Evolutionary conservation across 2,797 vertebrate species (phyloP), one percentile per base, ranked within the genome.

Genomic region (Buceros bicornis): DNA sequence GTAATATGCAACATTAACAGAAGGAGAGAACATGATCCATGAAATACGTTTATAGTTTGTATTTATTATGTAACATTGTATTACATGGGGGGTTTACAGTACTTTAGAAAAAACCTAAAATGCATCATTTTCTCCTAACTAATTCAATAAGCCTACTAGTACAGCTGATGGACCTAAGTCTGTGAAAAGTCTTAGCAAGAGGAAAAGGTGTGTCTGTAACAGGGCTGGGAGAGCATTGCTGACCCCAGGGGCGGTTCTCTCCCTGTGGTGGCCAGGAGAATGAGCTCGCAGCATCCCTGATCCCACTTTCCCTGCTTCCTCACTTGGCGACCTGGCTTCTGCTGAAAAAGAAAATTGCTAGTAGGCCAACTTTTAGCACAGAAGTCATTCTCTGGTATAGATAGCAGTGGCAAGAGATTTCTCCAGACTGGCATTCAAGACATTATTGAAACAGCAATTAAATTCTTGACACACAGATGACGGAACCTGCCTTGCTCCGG

Each of bases 251-350:
- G 31, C 57, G 60, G 43, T 61, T 78, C 92, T 81, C 96, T 95
- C 96, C 97, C 97, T 37, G 97, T 98, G 94, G 95, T 95, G 97
- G 97, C 85, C 74, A 50, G 13, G 37, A 71, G 66, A 88, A 87
- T 5, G 9, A 70, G 35, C 4, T 43, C 13, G 6, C 31, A 54
- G 22, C 25, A 19, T 21, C 47, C 31, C 35, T 16, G 5, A 6
- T 26, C 11, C 26, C 6, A 1, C 17, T 31, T 11, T 66, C n/a
- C 16, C 18, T 33, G 15, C 29, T 57, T 9, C 20, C 0, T 5
- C 3, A 15, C 29, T 47, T 11, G 45, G 57, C 1, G 0, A 69
- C 0, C 7, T 8, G 13, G 40, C 53, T 87, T 64, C 70, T 82
- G 61, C 24, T 6, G 11, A 22, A 66, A 87, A 80, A 18, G 10